Conservation (phyloP, 2,797 vertebrate species). For the Sebastes reedi region DNA sequence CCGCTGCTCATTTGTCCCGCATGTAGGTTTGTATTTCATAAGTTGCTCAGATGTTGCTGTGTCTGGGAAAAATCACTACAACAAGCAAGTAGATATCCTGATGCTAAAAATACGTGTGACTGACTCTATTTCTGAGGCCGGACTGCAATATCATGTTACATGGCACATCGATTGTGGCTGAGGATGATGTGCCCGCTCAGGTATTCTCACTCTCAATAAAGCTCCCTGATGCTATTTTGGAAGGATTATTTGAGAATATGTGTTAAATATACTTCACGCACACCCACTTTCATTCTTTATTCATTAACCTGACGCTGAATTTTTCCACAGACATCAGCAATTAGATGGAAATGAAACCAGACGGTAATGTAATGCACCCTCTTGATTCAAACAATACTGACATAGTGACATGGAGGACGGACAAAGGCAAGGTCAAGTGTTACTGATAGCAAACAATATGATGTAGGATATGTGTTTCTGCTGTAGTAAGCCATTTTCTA, state of each 20-base stretch:
- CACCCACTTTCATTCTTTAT: conserved; percentile 67
- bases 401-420: background rate
- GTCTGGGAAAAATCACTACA: conserved; percentile 69
- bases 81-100: conserved; percentile 70
- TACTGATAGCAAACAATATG: conserved; percentile 5
- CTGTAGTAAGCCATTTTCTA: conserved; percentile 4
- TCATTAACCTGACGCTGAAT: conserved; percentile 62
- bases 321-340: conserved; percentile 58
- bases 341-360: conserved; percentile 51
- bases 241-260: conserved; percentile 65
- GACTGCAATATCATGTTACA: conserved; percentile 80
- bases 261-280: conserved; percentile 76
- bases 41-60: conserved; percentile 63
- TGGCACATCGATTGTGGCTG: conserved; percentile 77
- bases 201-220: conserved; percentile 77
- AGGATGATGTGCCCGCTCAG: conserved; percentile 76
- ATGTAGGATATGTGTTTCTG: background rate
- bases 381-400: conserved; percentile 7
- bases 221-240: conserved; percentile 79
- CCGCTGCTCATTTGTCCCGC: background rate
- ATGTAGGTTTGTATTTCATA: conserved; percentile 50
- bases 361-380: conserved; percentile 23
- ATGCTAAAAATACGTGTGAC: conserved; percentile 78
- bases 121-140: conserved; percentile 74
- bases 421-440: conserved; percentile 63